phyloP scores from a whole-genome alignment of 2,888 invertebrate species.

The Busseola fusca region DNA sequence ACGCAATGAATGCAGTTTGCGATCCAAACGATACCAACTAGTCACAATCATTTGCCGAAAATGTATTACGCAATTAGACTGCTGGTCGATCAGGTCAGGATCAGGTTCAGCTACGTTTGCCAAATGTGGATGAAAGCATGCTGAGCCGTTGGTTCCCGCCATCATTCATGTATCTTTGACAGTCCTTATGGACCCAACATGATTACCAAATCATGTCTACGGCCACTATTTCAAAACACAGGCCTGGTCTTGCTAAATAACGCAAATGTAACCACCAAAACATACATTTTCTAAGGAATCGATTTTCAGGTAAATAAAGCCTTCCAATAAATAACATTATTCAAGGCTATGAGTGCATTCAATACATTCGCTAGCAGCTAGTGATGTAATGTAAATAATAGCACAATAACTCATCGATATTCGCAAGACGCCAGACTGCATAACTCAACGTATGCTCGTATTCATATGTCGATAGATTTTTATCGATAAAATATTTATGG shows the following conservation, averaged over 20 bases:
- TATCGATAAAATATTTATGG: conserved; percentile 54
- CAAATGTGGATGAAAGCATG: too few species aligned
- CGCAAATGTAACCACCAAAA: neutral
- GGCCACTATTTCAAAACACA: neutral
- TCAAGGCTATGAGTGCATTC: conserved; percentile 60
- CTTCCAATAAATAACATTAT: conserved; percentile 49
- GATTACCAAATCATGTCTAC: neutral
- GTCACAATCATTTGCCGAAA: too few species aligned
- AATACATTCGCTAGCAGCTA: conserved; percentile 64
- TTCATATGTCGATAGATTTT: conserved; percentile 54
- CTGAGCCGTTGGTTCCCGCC: too few species aligned
- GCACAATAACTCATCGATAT: conserved; percentile 84
- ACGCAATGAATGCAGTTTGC: too few species aligned
- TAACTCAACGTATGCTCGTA: conserved; percentile 71
- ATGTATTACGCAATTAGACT: too few species aligned
- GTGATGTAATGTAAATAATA: conserved; percentile 85
- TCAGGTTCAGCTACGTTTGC: too few species aligned
- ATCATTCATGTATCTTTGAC: too few species aligned
- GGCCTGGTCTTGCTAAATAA: neutral
- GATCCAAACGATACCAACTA: too few species aligned
- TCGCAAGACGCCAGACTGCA: conserved; percentile 80
- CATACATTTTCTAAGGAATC: neutral
- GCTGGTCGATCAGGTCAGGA: too few species aligned
- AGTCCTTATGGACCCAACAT: too few species aligned
- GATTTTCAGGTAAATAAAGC: conserved; percentile 50